Evolutionary conservation across 2,888 invertebrate genomes (phyloP).

Genomic region (Hedychridium roseum): DNA sequence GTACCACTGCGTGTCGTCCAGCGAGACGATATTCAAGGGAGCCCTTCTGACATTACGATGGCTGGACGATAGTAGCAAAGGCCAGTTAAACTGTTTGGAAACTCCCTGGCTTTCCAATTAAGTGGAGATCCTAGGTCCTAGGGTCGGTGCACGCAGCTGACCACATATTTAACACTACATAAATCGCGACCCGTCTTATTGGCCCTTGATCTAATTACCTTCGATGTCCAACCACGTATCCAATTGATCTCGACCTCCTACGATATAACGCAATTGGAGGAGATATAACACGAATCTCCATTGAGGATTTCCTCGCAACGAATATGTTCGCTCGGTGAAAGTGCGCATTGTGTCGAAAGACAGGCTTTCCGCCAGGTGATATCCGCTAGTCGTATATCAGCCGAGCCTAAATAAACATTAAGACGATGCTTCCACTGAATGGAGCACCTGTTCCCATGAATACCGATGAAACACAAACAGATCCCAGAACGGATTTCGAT

Average conservation of each 20-base stretch:
- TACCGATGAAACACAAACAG: slow-evolving; percentile 3
- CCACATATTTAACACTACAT: slow-evolving; percentile 64
- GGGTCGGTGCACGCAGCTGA: slow-evolving; percentile 51
- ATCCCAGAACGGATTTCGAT: background rate
- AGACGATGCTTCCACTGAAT: background rate
- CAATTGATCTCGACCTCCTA: slow-evolving; percentile 31
- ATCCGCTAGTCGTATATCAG: slow-evolving; percentile 2
- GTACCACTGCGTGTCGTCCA: background rate
- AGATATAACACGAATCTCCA: too few species aligned
- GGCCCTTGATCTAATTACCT: slow-evolving; percentile 57
- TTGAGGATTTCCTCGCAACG: too few species aligned
- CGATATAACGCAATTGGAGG: too few species aligned
- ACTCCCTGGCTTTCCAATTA: slow-evolving; percentile 63
- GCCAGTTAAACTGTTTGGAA: slow-evolving; percentile 64
- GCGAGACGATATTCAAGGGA: slow-evolving; percentile 33
- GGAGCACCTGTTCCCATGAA: slow-evolving; percentile 7
- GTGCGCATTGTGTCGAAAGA: background rate
- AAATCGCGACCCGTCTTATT: slow-evolving; percentile 56
- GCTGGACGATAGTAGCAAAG: slow-evolving; percentile 52
- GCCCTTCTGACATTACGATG: slow-evolving; percentile 33
- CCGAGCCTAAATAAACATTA: slow-evolving; percentile 4
- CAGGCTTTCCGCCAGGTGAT: background rate
- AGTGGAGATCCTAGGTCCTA: slow-evolving; percentile 56
- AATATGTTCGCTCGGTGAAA: background rate
- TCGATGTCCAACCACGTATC: slow-evolving; percentile 33